Conservation (phyloP, 1,140 invertebrate genomes). For the Drosophila arizonae region DNA sequence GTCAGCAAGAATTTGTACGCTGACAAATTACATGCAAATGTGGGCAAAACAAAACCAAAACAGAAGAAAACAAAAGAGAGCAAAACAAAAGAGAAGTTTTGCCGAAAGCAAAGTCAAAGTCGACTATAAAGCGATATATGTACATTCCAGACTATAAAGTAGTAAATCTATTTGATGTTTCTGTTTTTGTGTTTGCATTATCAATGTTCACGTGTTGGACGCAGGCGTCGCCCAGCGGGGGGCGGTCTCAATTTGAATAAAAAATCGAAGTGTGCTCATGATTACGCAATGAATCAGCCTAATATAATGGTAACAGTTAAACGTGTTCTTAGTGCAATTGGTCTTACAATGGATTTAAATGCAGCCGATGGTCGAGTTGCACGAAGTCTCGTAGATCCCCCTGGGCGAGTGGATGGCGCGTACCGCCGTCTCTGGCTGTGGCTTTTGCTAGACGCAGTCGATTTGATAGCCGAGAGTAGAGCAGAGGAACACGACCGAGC, state of each 20-base stretch:
- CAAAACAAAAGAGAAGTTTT: background rate
- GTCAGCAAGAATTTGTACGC: constrained; percentile 10
- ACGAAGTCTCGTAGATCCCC: constrained; percentile 4
- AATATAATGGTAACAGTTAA: background rate
- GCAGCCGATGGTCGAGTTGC: background rate
- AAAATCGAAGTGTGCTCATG: constrained; percentile 53
- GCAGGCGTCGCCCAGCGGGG: constrained; percentile 23
- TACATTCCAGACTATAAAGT: background rate
- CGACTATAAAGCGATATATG: background rate
- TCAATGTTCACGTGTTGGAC: constrained; percentile 60
- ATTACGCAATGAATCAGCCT: constrained; percentile 45
- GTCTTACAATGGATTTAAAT: constrained; percentile 8
- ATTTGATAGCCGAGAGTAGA: constrained; percentile 9
- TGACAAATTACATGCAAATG: background rate
- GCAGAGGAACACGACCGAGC: constrained; percentile 58
- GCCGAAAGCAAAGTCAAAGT: background rate
- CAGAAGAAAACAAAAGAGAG: background rate
- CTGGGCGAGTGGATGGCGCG: constrained; percentile 3
- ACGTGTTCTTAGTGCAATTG: background rate
- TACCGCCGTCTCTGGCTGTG: constrained; percentile 6
- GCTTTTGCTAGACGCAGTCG: background rate
- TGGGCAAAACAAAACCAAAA: background rate
- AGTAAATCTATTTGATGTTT: constrained; percentile 15
- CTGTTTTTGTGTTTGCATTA: constrained; percentile 36
- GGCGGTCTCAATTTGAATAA: constrained; percentile 31